Evolutionary conservation across 2,888 invertebrate species (phyloP).

Genomic region (Drosophila tripunctata): DNA sequence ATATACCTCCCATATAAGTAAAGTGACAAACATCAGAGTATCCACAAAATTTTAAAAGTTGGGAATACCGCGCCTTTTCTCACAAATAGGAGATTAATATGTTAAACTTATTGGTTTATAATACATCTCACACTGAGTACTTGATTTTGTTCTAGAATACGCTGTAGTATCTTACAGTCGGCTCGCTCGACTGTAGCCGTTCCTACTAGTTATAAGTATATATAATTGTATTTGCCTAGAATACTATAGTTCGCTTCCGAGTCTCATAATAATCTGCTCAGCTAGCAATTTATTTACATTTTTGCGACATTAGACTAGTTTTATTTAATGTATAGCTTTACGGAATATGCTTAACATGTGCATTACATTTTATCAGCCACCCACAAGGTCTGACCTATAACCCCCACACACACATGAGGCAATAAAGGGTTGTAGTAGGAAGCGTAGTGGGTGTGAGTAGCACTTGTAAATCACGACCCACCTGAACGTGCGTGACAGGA

Average conservation of each 20-base stretch:
- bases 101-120: too few relatives aligned
- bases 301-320: conserved; percentile 10
- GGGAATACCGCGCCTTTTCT: too few relatives aligned
- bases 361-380: conserved; percentile 14
- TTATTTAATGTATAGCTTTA: conserved; percentile 10
- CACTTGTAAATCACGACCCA: conserved; percentile 54
- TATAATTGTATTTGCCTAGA: background rate
- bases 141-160: too few relatives aligned
- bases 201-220: too few relatives aligned
- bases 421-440: background rate
- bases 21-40: too few relatives aligned
- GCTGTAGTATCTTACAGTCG: too few relatives aligned
- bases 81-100: too few relatives aligned
- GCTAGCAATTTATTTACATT: conserved; percentile 10
- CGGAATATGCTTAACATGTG: conserved; percentile 12
- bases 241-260: background rate
- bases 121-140: too few relatives aligned
- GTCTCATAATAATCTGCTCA: background rate
- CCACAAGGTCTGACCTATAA: conserved; percentile 24
- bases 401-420: conserved; percentile 7
- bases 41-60: too few relatives aligned
- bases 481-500: conserved; percentile 49
- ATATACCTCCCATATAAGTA: too few relatives aligned
- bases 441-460: background rate
- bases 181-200: too few relatives aligned